Base-by-base conservation (phyloP, 2,888 invertebrate species). In the Blastobasis adustella region DNA sequence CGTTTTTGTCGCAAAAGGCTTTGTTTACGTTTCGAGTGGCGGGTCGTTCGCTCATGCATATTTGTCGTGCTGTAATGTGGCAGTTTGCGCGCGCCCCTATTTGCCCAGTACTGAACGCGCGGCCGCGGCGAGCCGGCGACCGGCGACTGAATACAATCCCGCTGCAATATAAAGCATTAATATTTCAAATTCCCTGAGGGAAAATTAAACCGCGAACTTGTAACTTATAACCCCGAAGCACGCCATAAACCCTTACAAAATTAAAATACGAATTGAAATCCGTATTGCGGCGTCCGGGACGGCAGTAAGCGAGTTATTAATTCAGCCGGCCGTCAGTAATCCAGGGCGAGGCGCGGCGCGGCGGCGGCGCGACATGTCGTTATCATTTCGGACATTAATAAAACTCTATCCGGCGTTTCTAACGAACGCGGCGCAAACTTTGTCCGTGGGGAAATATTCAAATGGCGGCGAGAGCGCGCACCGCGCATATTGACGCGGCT, bases 351-450 rank as follows among this genome's bases (percentile, higher is more conserved):
- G 61, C 64, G 70, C 68, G 65, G 61, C 58, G 54, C 60, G 58
- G 60, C 62, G 63, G 63, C 67, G 66, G 62, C 61, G 63, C 67
- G 69, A 73, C 74, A 79, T 73, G 75, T 79, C 78, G 74, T 81
- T 81, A 81, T 79, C 71, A 79, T 81, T 82, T 79, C 68, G 71
- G 73, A 76, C 75, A 81, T 80, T 78, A 79, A 77, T 80, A 82
- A 80, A 80, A 82, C 75, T 79, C 70, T 74, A 73, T 71, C 69
- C 69, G 57, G 62, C 60, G 63, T 66, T 73, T 74, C 66, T 73
- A 76, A 73, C 71, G 66, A 74, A 69, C 63, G 59, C 58, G 59
- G 69, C 66, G 62, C 72, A 70, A 80, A 82, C 71, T 78, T 79
- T 40, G 63, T 58, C 70, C 71, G 59, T 58, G 56, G 71, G 74